A percentile compares a stretch with the other conserved stretches of the same genome.
These are phyloP conservation scores for Sialia sialis DNA, from an alignment of 2,113 vertebrate species.

Conservation along the genomic window DNA sequence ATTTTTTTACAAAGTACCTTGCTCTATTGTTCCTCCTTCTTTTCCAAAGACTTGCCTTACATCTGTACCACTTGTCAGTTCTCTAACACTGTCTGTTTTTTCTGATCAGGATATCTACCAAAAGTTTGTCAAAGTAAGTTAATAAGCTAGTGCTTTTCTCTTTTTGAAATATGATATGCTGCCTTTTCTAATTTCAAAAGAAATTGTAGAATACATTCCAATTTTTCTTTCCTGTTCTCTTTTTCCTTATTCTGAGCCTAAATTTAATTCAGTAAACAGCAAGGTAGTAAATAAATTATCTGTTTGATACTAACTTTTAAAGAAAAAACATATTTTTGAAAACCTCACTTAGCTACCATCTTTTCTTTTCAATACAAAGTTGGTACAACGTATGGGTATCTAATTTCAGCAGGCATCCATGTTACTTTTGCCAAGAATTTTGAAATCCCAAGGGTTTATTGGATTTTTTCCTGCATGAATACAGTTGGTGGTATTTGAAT, in stretches of 20 bases:
- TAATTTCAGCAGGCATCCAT: not conserved
- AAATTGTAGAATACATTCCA: not conserved
- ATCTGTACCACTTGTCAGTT: not conserved
- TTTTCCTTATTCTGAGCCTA: not conserved
- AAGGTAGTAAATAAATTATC: not conserved
- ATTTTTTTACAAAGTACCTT: not conserved
- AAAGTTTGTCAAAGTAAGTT: not conserved
- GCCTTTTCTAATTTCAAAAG: not conserved
- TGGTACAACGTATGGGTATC: not conserved
- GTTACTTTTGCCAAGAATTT: not conserved
- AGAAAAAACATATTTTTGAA: not conserved
- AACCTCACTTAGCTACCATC: not conserved
- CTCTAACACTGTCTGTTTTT: not conserved
- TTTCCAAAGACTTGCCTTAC: not conserved
- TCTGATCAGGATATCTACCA: not conserved
- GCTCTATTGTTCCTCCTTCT: not conserved
- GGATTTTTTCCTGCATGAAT: not conserved
- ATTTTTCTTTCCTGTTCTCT: not conserved
- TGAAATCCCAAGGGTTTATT: not conserved
- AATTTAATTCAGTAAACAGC: not conserved
- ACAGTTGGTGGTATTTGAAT: not conserved
- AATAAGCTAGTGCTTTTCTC: not conserved
- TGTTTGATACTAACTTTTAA: not conserved
- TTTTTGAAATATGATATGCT: not conserved
- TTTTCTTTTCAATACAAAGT: not conserved